Base-by-base conservation (phyloP, 2,113 vertebrate species). In the Pogonocichla stellata region DNA sequence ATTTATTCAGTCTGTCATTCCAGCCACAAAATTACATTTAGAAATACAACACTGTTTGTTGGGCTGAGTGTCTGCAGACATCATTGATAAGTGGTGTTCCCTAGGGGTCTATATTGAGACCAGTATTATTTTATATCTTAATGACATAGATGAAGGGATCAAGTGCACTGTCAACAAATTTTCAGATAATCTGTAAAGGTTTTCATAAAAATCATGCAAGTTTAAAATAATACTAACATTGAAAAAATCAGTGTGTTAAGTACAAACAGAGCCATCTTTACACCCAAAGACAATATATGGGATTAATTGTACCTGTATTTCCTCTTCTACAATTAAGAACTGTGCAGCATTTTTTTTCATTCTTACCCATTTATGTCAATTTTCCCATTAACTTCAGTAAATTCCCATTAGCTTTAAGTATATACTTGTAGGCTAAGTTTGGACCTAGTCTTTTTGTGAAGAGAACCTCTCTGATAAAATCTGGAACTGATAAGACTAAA, bases 271-370 rank as follows among this genome's bases (percentile, higher is more conserved):
- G 8, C 5, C 26, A 8, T 38, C 5, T 69, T 80, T 64, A 60
- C 5, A 48, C 2, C 4, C 14, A 51, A 47, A 77, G 26, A 14
- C 3, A 66, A 29, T 1, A 0, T n/a, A 19, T 2, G 3, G 2
- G 9, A 8, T 48, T 42, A 57, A 47, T 14, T 60, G 3, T 56
- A 20, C 9, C 4, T 19, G 12, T 4, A n/a, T 54, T 57, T 86
- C 23, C 48, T 79, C 18, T 54, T 60, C 64, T 80, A 23, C 2
- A 25, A 29, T 36, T 75, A 34, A 38, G 81, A 88, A 42, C 34
- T 58, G 9, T 3, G 26, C 13, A 5, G 1, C 4, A 58, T 64
- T 74, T 81, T 81, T 70, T 22, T 79, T 75, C 5, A 38, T 79
- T 86, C 34, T 67, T 75, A 79, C 14, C 2, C 9, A 81, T 24